Evolutionary conservation across 1,140 invertebrate genomes (phyloP), one percentile per base, ranked within the genome.

Genomic region (fruit fly (Drosophila melanogaster)): DNA sequence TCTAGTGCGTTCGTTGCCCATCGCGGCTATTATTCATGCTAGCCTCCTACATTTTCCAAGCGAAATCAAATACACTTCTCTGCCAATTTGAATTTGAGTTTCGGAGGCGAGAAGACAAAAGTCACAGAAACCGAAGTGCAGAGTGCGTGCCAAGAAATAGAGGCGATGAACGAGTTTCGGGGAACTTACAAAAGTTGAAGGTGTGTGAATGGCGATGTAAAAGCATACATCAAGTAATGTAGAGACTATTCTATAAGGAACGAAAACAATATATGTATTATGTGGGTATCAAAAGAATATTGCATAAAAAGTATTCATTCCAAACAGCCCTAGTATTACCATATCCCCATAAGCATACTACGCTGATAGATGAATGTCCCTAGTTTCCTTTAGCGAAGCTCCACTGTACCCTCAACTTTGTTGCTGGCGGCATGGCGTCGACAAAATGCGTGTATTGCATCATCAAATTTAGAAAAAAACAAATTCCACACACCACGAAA

Each of bases 381-480:
- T 60, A n/a, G 14, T 60, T 47, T 0, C 10, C 26, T 4, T 46
- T 70, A 47, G 14, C 19, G 2, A 24, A 15, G 30, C 8, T n/a
- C 3, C 4, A 70, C 64, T 70, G 50, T 57, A 33, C 12, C 7
- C 0, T 14, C 3, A 35, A 47, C 65, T 56, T 10, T 37, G 24
- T 57, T 40, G 41, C 43, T 35, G 26, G 50, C 57, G 24, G 54
- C 38, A 57, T 58, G 57, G 41, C 81, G 77, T 59, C 60, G 51
- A 50, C 79, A 46, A 77, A 71, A 74, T 89, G 84, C 84, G 84
- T 89, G 84, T 84, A 89, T 89, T 89, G 84, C 84, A 89, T 89
- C 84, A 89, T 89, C 84, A 89, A 84, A 80, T 80, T 80, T 84
- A 84, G 79, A 89, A 84, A 89, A 84, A 89, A 89, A 89, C 77